Conservation (phyloP, 2,888 invertebrate species). For the Drosophila niveifrons region DNA sequence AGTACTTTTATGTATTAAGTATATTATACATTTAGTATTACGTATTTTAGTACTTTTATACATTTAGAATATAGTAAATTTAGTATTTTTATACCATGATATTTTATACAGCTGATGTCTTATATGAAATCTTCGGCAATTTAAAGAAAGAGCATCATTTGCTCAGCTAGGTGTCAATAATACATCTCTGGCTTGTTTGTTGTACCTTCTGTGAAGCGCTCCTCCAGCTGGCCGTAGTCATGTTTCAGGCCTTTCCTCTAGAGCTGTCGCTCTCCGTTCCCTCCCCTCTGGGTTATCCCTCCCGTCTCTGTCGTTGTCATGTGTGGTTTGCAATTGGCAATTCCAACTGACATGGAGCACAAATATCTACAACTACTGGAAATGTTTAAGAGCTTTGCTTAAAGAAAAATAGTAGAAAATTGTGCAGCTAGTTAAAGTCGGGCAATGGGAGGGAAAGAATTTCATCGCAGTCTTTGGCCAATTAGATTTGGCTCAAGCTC, state of each 20-base stretch:
- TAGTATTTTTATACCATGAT: too few species aligned
- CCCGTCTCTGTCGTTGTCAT: constrained; percentile 15
- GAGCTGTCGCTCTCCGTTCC: neutral
- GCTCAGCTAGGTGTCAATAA: neutral
- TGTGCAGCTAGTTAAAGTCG: constrained; percentile 2
- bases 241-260: neutral
- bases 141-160: neutral
- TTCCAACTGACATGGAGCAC: constrained; percentile 45
- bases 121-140: too few species aligned
- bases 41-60: too few species aligned
- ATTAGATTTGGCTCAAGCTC: constrained; percentile 36
- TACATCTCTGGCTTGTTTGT: neutral
- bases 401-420: neutral
- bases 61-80: too few species aligned
- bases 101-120: too few species aligned
- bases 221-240: constrained; percentile 7
- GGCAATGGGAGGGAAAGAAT: constrained; percentile 6
- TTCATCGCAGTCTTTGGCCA: constrained; percentile 23
- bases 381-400: constrained; percentile 9
- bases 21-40: too few species aligned
- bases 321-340: constrained; percentile 44
- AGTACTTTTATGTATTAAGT: too few species aligned
- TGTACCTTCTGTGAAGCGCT: constrained; percentile 7
- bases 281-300: neutral
- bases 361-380: constrained; percentile 27